Conservation (phyloP, 1,140 invertebrate genomes). For the Meloidogyne chitwoodi region DNA sequence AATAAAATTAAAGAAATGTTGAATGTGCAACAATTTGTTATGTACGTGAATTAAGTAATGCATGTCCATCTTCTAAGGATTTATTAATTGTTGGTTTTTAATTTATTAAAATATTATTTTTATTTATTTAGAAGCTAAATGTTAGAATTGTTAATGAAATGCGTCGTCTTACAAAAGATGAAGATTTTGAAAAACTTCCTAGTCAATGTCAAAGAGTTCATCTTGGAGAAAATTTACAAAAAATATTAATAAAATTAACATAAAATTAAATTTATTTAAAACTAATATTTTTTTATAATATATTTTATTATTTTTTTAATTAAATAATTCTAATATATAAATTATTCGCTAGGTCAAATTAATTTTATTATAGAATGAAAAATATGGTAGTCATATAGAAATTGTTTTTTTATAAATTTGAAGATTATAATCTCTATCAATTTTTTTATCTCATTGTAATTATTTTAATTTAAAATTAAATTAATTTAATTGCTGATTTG, state of each 20-base stretch:
- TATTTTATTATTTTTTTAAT: no score
- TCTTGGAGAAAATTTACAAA: constrained; percentile 25
- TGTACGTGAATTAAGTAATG: constrained; percentile 43
- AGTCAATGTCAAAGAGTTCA: constrained; percentile 35
- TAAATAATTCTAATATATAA: no score
- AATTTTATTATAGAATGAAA: no score
- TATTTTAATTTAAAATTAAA: no score
- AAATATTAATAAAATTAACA: constrained; percentile 11
- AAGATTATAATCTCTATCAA: no score
- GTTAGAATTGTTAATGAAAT: constrained; percentile 46
- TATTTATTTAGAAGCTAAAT: constrained; percentile 25
- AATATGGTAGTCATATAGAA: no score
- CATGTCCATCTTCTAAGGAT: constrained; percentile 44
- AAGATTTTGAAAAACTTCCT: constrained; percentile 20
- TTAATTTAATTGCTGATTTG: no score
- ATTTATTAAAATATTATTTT: not conserved
- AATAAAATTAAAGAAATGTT: constrained; percentile 32
- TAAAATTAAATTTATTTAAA: not conserved
- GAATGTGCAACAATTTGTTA: constrained; percentile 54
- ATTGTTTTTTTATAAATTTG: no score
- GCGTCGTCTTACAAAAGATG: constrained; percentile 36
- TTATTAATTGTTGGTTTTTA: constrained; percentile 39
- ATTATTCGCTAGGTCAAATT: no score
- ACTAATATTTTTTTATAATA: no score
- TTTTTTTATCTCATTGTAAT: no score